Base-by-base conservation (phyloP, 2,797 vertebrate species). In the Peromyscus nudipes region DNA sequence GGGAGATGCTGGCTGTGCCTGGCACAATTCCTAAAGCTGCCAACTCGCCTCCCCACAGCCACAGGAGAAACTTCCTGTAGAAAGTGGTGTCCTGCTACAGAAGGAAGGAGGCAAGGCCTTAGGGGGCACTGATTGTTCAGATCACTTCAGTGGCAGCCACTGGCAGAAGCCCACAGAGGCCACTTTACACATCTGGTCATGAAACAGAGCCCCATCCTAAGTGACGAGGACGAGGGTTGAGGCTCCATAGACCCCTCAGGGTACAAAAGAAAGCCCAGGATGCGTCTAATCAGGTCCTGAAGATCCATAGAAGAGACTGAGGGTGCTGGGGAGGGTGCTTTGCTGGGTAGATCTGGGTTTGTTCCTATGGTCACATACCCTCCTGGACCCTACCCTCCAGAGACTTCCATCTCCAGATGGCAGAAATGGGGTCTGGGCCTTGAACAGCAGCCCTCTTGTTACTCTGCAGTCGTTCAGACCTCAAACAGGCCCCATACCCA, bases 281-380 rank as follows among this genome's bases (percentile, higher is more conserved):
- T 0, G 0, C 3, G 3, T 2, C 52, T 12, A 17, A 49, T 4
- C 31, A 0, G n/a, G 29, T 55, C 83, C 21, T 5, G 4, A 19
- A 34, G 17, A 12, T 2, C 1, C 21, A 29, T 52, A 43, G 29
- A 8, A 11, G 11, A 31, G n/a, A 37, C 10, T 4, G 11, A 29
- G 6, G 12, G 46, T 1, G 3, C 31, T n/a, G 46, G 31, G 34
- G 46, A n/a, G 21, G 7, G 65, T 1, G 0, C 0, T 23, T 16
- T 4, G 0, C 5, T 2, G 49, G 46, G 71, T 25, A 81, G 75
- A 29, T 37, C 29, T 0, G 25, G 57, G 29, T n/a, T 14, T 71
- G 27, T 14, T 25, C 12, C 34, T 19, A 0, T 40, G 49, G 9
- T 34, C 8, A 1, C 21, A 8, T 7, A 2, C 43, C 75, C n/a